Conservation (phyloP, 2,888 invertebrate genomes). For the Halocaridina rubra region DNA sequence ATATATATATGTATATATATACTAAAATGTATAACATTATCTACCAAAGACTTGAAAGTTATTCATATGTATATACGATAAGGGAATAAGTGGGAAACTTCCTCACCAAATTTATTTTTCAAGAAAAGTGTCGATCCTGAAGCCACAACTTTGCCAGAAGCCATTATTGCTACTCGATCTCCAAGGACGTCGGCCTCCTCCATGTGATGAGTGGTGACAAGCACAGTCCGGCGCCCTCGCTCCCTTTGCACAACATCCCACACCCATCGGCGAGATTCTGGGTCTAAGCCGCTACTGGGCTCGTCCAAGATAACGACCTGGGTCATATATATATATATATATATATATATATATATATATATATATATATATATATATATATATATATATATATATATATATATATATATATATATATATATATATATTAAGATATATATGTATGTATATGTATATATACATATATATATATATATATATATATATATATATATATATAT, state of each 20-base stretch:
- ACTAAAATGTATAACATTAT: background rate
- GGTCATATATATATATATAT: background rate
- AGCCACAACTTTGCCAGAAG: constrained; percentile 71
- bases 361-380: constrained; percentile 21
- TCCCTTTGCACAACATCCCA: constrained; percentile 81
- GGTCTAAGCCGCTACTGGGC: constrained; percentile 89
- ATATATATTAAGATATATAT: background rate
- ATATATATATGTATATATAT: background rate
- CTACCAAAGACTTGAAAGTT: too few species aligned
- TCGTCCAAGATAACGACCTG: constrained; percentile 82
- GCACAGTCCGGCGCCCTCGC: constrained; percentile 75
- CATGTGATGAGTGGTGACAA: constrained; percentile 87
- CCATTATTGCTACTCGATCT: constrained; percentile 84
- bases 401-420: constrained; percentile 13
- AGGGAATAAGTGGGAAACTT: too few species aligned
- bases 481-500: constrained; percentile 21
- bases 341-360: constrained; percentile 16
- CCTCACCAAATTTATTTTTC: constrained; percentile 68
- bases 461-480: constrained; percentile 18
- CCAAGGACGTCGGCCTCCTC: constrained; percentile 90
- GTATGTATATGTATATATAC: constrained; percentile 3
- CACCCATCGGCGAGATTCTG: constrained; percentile 81
- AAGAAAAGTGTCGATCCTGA: constrained; percentile 73
- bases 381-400: constrained; percentile 18
- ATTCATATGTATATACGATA: too few species aligned